A percentile compares a stretch with the other conserved stretches of the same genome.
Evolutionary conservation across 2,797 vertebrate species (phyloP).

Genomic region (Acanthopagrus latus): DNA sequence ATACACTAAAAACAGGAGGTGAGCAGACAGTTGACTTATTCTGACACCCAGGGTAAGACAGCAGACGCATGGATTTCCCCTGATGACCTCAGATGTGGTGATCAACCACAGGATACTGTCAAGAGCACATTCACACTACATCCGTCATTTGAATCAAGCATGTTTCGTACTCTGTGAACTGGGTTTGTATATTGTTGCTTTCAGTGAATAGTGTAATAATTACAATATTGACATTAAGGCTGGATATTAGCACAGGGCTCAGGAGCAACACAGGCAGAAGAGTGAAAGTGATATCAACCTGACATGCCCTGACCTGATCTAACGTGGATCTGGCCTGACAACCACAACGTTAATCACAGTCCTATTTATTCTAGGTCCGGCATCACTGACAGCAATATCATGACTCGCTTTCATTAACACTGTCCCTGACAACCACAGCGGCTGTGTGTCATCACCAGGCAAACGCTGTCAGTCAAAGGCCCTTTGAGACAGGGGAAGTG

Average conservation of each 20-base stretch:
- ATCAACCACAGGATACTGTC: constrained; percentile 24
- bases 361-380: not conserved
- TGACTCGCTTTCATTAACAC: not conserved
- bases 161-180: not conserved
- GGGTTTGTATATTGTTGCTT: not conserved
- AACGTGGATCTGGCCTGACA: not conserved
- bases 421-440: constrained; percentile 50
- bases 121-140: constrained; percentile 17
- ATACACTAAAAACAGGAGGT: constrained; percentile 49
- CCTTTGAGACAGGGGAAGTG: constrained; percentile 66
- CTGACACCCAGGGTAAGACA: constrained; percentile 31
- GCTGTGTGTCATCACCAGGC: constrained; percentile 53
- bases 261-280: not conserved
- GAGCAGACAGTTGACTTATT: constrained; percentile 40
- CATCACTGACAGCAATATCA: constrained; percentile 1
- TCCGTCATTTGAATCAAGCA: constrained; percentile 33
- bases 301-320: not conserved
- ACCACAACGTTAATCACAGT: not conserved
- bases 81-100: constrained; percentile 47
- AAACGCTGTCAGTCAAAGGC: constrained; percentile 67
- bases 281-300: constrained; percentile 6
- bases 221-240: too few species aligned
- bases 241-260: not conserved
- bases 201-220: not conserved
- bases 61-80: constrained; percentile 75